Conservation (phyloP, 2,888 invertebrate species). For the Pocota personata region DNA sequence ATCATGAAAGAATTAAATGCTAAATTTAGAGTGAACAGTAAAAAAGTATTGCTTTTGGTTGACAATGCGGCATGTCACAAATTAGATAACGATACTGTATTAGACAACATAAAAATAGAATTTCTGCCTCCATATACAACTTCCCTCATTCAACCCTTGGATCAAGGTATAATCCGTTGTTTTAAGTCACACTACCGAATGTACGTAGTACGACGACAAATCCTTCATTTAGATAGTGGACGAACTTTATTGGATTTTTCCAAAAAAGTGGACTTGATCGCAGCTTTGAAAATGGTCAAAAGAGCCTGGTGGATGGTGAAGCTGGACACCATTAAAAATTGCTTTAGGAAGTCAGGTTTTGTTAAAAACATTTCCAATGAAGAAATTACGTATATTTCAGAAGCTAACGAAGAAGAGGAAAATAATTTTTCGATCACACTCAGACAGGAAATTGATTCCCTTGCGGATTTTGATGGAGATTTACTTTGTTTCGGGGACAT, state of each 20-base stretch:
- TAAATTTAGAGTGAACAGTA: conserved; percentile 53
- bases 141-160: no score
- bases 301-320: no score
- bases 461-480: no score
- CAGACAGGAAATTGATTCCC: no score
- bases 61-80: conserved; percentile 62
- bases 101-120: conserved; percentile 7
- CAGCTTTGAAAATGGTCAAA: background rate
- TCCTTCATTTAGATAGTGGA: background rate
- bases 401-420: no score
- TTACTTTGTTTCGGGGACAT: no score
- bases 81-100: conserved; percentile 10
- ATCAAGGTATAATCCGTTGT: no score
- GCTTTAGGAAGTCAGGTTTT: no score
- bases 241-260: background rate
- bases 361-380: no score
- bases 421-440: no score
- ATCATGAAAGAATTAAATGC: conserved; percentile 49
- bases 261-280: background rate
- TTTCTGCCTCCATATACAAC: background rate
- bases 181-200: background rate
- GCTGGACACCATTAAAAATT: no score
- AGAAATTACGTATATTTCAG: no score
- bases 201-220: background rate
- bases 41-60: conserved; percentile 65